Conservation (phyloP, 92 coral and sea anemone genomes). For the Muricea muricata region DNA sequence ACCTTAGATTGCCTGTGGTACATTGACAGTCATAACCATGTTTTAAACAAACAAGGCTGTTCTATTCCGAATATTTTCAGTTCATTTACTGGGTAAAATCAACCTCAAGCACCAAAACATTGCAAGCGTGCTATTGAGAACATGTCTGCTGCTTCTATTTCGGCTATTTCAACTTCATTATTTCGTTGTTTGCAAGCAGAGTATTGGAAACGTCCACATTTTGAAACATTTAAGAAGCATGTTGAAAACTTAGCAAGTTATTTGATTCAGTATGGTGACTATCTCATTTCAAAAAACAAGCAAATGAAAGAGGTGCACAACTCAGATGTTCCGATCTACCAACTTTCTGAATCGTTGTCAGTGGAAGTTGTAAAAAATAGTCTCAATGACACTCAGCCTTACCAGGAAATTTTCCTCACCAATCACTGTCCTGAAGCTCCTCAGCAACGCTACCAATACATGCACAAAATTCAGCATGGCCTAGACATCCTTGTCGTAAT, state of each 20-base stretch:
- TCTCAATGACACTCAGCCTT: constrained; percentile 14
- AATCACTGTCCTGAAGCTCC: constrained; percentile 14
- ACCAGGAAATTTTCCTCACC: constrained; percentile 10
- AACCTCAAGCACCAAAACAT: no score
- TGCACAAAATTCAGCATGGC: neutral
- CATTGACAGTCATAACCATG: neutral
- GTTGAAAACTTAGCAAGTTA: neutral
- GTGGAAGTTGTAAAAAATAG: constrained; percentile 1
- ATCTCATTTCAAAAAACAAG: neutral
- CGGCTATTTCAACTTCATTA: neutral
- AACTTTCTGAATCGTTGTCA: constrained; percentile 10
- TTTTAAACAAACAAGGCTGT: constrained; percentile 8
- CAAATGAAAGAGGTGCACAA: neutral
- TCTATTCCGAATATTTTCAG: neutral
- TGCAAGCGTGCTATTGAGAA: constrained; percentile 2
- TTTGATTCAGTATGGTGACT: neutral
- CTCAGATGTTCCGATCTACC: neutral
- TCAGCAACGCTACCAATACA: neutral
- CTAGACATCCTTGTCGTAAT: constrained; percentile 12
- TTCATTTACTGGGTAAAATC: constrained; percentile 19
- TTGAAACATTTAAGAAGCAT: constrained; percentile 9
- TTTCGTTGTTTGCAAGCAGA: constrained; percentile 5
- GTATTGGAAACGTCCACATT: constrained; percentile 19
- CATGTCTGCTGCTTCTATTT: constrained; percentile 25
- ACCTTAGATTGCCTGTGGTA: constrained; percentile 8